Conservation (phyloP, 2,797 vertebrate species). For the Phyllotis vaccarum region DNA sequence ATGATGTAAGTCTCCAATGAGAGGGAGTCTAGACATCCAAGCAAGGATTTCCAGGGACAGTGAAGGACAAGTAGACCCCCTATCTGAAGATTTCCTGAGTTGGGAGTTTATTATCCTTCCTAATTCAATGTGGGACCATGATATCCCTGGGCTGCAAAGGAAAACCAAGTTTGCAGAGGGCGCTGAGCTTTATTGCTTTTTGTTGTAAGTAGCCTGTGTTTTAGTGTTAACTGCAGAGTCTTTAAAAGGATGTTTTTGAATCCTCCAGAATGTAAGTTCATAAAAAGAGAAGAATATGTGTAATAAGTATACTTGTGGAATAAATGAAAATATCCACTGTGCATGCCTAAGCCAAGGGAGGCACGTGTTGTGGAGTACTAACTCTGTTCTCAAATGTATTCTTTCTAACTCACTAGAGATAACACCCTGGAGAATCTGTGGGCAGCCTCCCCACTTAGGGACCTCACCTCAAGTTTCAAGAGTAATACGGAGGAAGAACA, state of each 20-base stretch:
- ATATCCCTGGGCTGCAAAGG: constrained; percentile 37
- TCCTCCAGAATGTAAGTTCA: constrained; percentile 14
- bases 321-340: background rate
- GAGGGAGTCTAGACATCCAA: background rate
- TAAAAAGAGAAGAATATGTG: constrained; percentile 19
- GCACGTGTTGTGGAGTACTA: background rate
- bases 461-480: background rate
- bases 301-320: constrained; percentile 9
- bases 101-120: background rate
- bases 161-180: constrained; percentile 49
- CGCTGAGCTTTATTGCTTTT: background rate
- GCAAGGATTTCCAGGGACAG: background rate
- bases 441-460: background rate
- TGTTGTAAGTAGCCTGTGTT: constrained; percentile 16
- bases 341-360: background rate
- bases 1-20: background rate
- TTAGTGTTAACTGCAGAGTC: constrained; percentile 41
- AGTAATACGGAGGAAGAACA: background rate
- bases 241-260: constrained; percentile 58
- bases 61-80: constrained; percentile 1
- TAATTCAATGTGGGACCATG: background rate
- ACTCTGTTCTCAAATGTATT: background rate
- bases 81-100: background rate
- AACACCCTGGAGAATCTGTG: background rate
- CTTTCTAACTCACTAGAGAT: background rate